Base-by-base conservation (phyloP, 2,797 vertebrate genomes). In the Rhabdomys pumilio region DNA sequence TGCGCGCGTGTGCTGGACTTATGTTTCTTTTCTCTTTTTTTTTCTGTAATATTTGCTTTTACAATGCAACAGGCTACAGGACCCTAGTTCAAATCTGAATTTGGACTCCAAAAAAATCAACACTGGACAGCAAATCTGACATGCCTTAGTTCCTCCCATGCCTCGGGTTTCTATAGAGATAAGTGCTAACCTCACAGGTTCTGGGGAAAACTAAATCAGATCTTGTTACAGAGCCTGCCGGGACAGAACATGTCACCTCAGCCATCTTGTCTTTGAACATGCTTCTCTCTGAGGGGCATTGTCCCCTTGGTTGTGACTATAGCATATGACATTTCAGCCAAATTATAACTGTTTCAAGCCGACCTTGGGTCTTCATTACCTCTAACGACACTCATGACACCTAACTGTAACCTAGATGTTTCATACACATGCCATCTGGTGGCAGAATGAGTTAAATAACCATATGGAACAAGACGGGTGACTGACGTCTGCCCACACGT, bases 361-460 rank as follows among this genome's bases (percentile, higher is more conserved):
- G 15, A 55, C 57, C 22, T 47, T 55, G 22, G 3, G 55, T 90
- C 87, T 82, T 90, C 69, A 81, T 89, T 63, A 75, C 77, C 72
- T 93, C 87, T 88, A 89, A 92, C 1, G 14, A 82, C 22, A 61
- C 61, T 61, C 31, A 31, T 19, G 63, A 69, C 50, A 34, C 50
- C 24, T 84, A 50, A 55, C 44, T 38, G 93, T 69, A 41, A 29
- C n/a, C 65, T 85, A 7, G 4, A 76, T 53, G 34, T 47, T 38
- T 34, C 19, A 53, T 12, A 31, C 14, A 20, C 72, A 77, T 53
- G 84, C 82, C 76, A 80, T 86, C 88, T 93, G 5, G 65, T 57
- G 44, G 80, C 31, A 47, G 92, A 86, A 77, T n/a, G 44, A 86
- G 59, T 73, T 67, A 93, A 65, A 90, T n/a, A 69, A 90, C 61